Percentiles rank a stretch among this genome's conserved stretches.
phyloP scores from a whole-genome alignment of 2,888 invertebrate genomes.

The Drosophila rubida region DNA sequence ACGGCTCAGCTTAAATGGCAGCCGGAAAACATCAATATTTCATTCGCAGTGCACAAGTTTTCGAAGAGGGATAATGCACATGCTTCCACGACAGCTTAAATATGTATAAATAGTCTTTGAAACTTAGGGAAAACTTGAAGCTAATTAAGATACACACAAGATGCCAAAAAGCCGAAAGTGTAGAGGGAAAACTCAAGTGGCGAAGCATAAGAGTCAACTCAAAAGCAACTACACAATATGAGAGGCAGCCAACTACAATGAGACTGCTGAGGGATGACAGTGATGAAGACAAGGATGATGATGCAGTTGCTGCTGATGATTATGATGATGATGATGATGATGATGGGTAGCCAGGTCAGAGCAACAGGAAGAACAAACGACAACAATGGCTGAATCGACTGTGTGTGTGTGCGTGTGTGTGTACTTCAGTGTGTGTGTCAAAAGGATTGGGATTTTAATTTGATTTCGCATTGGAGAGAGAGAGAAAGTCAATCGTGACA shows the following conservation, averaged over 20 bases:
- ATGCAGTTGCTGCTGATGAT: not conserved
- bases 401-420: conserved; percentile 16
- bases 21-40: conserved; percentile 9
- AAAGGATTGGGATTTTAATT: conserved; percentile 77
- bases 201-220: conserved; percentile 30
- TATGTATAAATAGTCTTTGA: conserved; percentile 1
- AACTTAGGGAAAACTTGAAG: conserved; percentile 25
- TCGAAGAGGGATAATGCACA: not conserved
- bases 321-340: conserved; percentile 15
- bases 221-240: conserved; percentile 25
- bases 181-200: conserved; percentile 4
- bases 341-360: conserved; percentile 21
- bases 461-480: conserved; percentile 62
- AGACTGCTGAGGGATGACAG: conserved; percentile 22
- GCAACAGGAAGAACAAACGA: conserved; percentile 23
- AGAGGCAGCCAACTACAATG: conserved; percentile 38
- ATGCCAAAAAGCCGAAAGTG: not conserved
- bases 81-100: conserved; percentile 20
- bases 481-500: conserved; percentile 32
- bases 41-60: not conserved
- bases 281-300: not conserved
- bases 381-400: conserved; percentile 46
- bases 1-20: not conserved
- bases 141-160: conserved; percentile 39
- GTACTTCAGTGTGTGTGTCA: conserved; percentile 27